A percentile compares a stretch with the other conserved stretches of the same genome.
Evolutionary conservation across 2,113 vertebrate species (phyloP).

Genomic region (Isichthys henryi): DNA sequence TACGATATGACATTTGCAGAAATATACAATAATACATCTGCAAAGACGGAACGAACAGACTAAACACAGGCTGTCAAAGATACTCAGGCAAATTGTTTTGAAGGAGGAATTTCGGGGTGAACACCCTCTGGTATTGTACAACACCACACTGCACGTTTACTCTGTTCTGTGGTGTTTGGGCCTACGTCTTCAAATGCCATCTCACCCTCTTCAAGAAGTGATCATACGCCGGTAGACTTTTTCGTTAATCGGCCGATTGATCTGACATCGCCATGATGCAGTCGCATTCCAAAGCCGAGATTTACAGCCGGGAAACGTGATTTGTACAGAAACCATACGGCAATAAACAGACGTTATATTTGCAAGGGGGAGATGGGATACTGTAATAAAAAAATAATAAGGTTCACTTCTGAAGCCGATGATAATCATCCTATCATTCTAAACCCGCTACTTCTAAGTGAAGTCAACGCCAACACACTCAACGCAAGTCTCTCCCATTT

Average conservation of each 20-base stretch:
- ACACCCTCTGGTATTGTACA: not conserved
- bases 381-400: slow-evolving; percentile 29
- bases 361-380: slow-evolving; percentile 24
- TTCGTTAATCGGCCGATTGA: not conserved
- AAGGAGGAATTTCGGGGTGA: not conserved
- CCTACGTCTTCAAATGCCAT: not conserved
- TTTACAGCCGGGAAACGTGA: slow-evolving; percentile 21
- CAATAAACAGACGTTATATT: slow-evolving; percentile 26
- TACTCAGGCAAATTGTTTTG: not conserved
- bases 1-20: not conserved
- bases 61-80: not conserved
- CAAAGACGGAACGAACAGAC: not conserved
- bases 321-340: slow-evolving; percentile 21
- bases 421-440: slow-evolving; percentile 18
- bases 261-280: not conserved
- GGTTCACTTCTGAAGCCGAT: slow-evolving; percentile 21
- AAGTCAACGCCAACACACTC: not conserved
- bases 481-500: not conserved
- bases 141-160: not conserved
- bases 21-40: not conserved
- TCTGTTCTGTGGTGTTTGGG: not conserved
- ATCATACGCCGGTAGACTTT: not conserved
- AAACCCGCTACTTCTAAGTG: not conserved
- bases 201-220: not conserved
- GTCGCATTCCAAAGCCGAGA: slow-evolving; percentile 21